Conservation (phyloP, 2,888 invertebrate genomes). For the Drosophila acutilabella region DNA sequence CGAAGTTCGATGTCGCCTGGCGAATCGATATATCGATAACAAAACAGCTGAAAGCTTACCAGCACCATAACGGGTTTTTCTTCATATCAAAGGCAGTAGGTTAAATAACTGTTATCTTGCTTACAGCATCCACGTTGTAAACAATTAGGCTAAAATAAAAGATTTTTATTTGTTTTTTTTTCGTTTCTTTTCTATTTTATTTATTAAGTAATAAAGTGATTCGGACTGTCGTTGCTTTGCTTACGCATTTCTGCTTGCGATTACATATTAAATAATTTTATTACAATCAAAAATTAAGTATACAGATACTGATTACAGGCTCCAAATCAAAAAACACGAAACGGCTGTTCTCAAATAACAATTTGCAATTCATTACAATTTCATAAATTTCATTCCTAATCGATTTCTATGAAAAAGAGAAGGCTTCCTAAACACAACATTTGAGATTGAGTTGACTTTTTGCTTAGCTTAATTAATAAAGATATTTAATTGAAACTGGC, state of each 20-base stretch:
- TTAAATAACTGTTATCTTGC: slow-evolving; percentile 5
- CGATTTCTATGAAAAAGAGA: slow-evolving; percentile 31
- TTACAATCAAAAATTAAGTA: slow-evolving; percentile 53
- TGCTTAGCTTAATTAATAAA: slow-evolving; percentile 73
- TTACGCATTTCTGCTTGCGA: slow-evolving; percentile 36
- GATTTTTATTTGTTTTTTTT: background rate
- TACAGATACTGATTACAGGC: slow-evolving; percentile 62
- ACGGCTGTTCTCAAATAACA: slow-evolving; percentile 48
- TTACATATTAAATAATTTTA: slow-evolving; percentile 59
- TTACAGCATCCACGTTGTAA: background rate
- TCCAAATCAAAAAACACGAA: slow-evolving; percentile 50
- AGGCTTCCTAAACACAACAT: slow-evolving; percentile 28
- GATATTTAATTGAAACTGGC: slow-evolving; percentile 75
- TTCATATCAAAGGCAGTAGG: background rate
- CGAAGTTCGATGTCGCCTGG: background rate
- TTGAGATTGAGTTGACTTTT: slow-evolving; percentile 62
- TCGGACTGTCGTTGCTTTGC: slow-evolving; percentile 41
- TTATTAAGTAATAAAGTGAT: slow-evolving; percentile 57
- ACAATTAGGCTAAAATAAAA: background rate
- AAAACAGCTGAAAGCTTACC: background rate
- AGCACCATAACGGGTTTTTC: slow-evolving; percentile 21
- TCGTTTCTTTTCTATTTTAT: slow-evolving; percentile 11
- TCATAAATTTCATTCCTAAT: slow-evolving; percentile 30
- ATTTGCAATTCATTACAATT: slow-evolving; percentile 46
- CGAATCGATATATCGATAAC: slow-evolving; percentile 47